Base-by-base conservation (phyloP, 2,113 vertebrate genomes). In the Sceloporus tristichus region DNA sequence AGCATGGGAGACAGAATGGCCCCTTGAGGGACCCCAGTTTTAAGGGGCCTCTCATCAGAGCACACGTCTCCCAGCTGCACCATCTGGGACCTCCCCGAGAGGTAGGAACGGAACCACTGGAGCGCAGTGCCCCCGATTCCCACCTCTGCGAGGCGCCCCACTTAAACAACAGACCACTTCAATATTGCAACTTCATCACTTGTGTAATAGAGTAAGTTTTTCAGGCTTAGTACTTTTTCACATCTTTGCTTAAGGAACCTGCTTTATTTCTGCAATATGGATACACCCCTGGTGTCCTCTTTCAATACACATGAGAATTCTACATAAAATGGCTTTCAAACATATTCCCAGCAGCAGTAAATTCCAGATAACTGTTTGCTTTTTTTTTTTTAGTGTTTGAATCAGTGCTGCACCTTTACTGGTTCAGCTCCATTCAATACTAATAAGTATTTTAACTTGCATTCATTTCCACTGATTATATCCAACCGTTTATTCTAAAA, bases 141-240 rank as follows among this genome's bases (percentile, higher is more conserved):
- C n/a, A n/a, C n/a, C n/a, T n/a, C n/a, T n/a, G n/a, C n/a, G n/a
- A n/a, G n/a, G n/a, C n/a, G n/a, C n/a, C n/a, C n/a, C n/a, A n/a
- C n/a, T 62, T 9, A 0, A 9, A 29, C 1, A 23, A 27, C 5
- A n/a, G 48, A 48, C 48, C 40, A 9, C 9, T 1, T 0, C 34
- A 54, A 21, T 68, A 73, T 53, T n/a, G 53, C 0, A 48, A 27
- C 4, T 23, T 59, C 53, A 19, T 40, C 38, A 21, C 19, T n/a
- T 18, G 9, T 40, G 71, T 75, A 34, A 82, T 14, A 14, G 34
- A 38, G 42, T 48, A 48, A 48, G 48, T 48, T 48, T 48, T 7
- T 48, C 48, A 48, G 9, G 0, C 21, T 16, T 2, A 1, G 42
- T 1, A 0, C 14, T 77, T 56, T 6, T 21, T 71, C 66, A 8